Evolutionary conservation across 2,113 vertebrate genomes (phyloP).

Genomic region (Meles meles): DNA sequence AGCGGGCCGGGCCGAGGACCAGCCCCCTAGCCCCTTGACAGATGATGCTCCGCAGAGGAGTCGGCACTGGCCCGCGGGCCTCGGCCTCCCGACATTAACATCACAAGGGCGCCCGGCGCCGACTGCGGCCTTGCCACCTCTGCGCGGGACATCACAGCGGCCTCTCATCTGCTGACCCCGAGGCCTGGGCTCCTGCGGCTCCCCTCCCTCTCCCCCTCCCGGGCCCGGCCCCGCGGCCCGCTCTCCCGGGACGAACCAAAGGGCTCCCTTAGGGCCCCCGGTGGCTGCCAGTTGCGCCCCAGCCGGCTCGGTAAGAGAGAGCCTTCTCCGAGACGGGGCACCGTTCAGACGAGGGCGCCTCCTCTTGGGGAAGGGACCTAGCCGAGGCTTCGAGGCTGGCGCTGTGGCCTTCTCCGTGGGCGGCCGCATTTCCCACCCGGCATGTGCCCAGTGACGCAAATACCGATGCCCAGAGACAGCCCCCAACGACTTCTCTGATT

Average conservation of each 20-base stretch:
- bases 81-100: conserved; percentile 75
- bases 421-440: neutral
- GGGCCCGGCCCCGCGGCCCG: neutral
- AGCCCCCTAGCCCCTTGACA: conserved; percentile 48
- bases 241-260: neutral
- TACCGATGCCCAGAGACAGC: conserved; percentile 70
- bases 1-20: conserved; percentile 43
- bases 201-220: neutral
- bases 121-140: conserved; percentile 60
- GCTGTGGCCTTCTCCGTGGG: neutral
- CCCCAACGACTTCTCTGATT: conserved; percentile 73
- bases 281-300: neutral
- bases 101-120: conserved; percentile 77
- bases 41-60: conserved; percentile 66
- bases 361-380: neutral
- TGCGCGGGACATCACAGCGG: conserved; percentile 65
- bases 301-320: neutral
- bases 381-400: neutral
- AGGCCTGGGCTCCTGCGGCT: conserved; percentile 37
- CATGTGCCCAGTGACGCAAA: conserved; percentile 74
- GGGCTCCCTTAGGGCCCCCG: neutral
- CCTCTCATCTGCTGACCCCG: conserved; percentile 66
- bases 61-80: conserved; percentile 23
- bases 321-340: neutral
- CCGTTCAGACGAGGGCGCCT: neutral